Base-by-base conservation (phyloP, 2,888 invertebrate species). In the Idaea aversata region DNA sequence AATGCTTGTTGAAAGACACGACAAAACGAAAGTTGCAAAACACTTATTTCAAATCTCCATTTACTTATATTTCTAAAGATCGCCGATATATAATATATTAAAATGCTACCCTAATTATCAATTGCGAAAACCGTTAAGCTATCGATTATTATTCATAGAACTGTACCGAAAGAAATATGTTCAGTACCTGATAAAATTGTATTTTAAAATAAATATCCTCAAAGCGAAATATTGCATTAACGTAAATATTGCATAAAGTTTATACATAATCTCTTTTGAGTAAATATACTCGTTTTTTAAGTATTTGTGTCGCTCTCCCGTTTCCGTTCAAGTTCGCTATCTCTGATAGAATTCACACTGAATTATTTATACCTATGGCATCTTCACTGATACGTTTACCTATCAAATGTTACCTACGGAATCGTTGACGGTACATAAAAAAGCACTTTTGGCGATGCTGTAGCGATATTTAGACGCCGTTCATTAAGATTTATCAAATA, bases 381-480 rank as follows among this genome's bases (percentile, higher is more conserved):
- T 85, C 82, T 81, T 79, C 80, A 77, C 77, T 81, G 85, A 85
- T 85, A 82, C 84, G 79, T 85, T 86, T 75, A 73, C 74, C 78
- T 82, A 83, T 83, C 73, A 80, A 84, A 84, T 79, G 75, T 73
- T 80, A 72, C 65, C 71, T 65, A 72, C 71, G 77, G 77, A 77
- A 79, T 77, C 77, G 75, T 67, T 80, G 64, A 72, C 70, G 76
- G 71, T 77, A 85, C 83, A 84, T 78, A 86, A 82, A 84, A 85
- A 85, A 76, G 77, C 83, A 79, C 82, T 84, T 79, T 77, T 66
- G 62, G 34, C 59, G 59, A 61, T 61, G 58, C 61, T n/a, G 57
- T 61, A 58, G 34, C 61, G 34, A 66, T 68, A 61, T 61, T 63
- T 15, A n/a, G 63, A 62, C 64, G 63, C 47, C 57, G 58, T 62